These are phyloP conservation scores for Mnemiopsis leidyi DNA, from an alignment of 37 sponge, comb jelly and placozoan species.

Conservation along the genomic window DNA sequence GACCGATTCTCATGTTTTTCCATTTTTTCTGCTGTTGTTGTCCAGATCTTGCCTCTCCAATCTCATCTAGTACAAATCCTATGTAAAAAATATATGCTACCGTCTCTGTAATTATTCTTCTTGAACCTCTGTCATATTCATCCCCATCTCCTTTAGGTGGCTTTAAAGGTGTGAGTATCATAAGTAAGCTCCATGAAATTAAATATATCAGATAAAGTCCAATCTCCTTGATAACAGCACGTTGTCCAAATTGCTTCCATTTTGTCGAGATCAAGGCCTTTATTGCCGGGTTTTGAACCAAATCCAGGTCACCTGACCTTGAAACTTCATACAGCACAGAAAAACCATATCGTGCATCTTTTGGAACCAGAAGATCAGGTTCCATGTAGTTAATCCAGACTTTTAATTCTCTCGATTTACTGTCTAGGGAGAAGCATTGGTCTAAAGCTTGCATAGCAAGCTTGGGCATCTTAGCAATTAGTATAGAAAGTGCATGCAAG, in stretches of 20 bases:
- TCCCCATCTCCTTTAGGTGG: neutral
- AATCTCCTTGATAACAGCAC: constrained; percentile 40
- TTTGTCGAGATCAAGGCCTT: constrained; percentile 53
- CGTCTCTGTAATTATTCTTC: constrained; percentile 47
- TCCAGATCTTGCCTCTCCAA: constrained; percentile 11
- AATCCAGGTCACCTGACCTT: constrained; percentile 3
- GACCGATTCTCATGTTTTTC: constrained; percentile 34
- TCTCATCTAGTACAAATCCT: constrained; percentile 52
- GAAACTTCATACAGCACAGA: constrained; percentile 34
- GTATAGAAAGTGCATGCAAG: constrained; percentile 44
- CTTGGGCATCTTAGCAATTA: constrained; percentile 45
- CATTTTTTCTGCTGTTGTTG: constrained; percentile 5
- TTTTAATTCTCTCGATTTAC: constrained; percentile 39
- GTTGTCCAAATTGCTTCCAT: constrained; percentile 62
- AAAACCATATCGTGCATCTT: constrained; percentile 59
- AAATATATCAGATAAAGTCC: constrained; percentile 34
- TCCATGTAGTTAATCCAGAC: constrained; percentile 55
- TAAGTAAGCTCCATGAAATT: constrained; percentile 38
- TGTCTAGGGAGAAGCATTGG: constrained; percentile 40
- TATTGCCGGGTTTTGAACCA: constrained; percentile 43
- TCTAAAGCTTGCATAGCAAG: constrained; percentile 29
- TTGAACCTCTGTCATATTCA: neutral
- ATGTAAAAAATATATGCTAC: constrained; percentile 62
- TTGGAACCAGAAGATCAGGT: constrained; percentile 50
- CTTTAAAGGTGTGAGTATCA: constrained; percentile 19